Base-by-base conservation (phyloP, 2,113 vertebrate species). In the Anoplopoma fimbria region DNA sequence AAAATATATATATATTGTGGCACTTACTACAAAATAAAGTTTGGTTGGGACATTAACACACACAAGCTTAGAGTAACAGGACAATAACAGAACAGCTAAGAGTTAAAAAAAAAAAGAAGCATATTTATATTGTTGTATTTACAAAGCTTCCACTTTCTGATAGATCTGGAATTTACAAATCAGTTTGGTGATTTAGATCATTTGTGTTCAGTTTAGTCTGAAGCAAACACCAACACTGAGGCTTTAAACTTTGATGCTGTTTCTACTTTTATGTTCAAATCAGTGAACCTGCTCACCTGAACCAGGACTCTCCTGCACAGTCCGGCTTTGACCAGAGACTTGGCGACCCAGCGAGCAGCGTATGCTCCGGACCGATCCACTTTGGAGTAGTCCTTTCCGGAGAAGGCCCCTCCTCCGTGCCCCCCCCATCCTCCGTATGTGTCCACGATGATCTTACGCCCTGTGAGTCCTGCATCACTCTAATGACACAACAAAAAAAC, bases 401-500 rank as follows among this genome's bases (percentile, higher is more conserved):
- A 96, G 85, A 96, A 95, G 2, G 95, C 95, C 12, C 95, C 95
- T 8, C 95, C 95, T n/a, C 95, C 95, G 6, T 96, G 95, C 0
- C 93, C 94, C 1, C 95, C 95, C 94, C 95, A 95, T 25, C 95
- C 95, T 47, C 95, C 95, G 3, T 95, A 96, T 0, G 94, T 95
- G 73, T 96, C 95, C 69, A 96, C 95, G 5, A 96, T 95, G 69
- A 96, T 95, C 81, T 96, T 96, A 34, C 95, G 91, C 7, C 95
- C 95, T 0, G 95, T 96, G 21, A 96, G 95, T 70, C 94, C 95
- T 3, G 95, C 95, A 36, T 96, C 95, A 0, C 90, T 73, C 95
- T 96, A 60, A 14, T 17, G 47, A 64, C 0, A 33, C 17, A 51
- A n/a, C 4, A 27, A n/a, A 23, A 45, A 75, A 34, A 19, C 31